A percentile compares a stretch with the other conserved stretches of the same genome.
Conservation (phyloP, 2,888 invertebrate genomes). For the Cantharis flavilabris region DNA sequence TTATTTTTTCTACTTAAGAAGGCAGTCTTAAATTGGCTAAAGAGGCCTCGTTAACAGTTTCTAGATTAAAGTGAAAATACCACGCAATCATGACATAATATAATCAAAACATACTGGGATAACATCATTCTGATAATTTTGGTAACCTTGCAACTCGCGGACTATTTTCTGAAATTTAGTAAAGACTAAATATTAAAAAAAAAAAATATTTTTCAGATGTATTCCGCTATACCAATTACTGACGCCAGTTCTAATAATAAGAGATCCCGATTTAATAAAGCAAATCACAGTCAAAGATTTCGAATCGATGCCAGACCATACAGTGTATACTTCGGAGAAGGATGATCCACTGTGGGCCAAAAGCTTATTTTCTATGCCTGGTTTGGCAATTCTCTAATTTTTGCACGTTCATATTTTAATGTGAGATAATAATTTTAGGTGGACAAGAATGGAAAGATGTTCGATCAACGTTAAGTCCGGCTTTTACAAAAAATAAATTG, state of each 20-base stretch:
- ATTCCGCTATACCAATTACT: background rate
- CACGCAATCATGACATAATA: no score
- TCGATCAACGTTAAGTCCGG: slow-evolving; percentile 33
- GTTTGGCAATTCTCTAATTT: background rate
- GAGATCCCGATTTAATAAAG: background rate
- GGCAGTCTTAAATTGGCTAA: no score
- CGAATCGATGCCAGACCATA: background rate
- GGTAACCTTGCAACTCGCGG: no score
- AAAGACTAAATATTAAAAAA: no score
- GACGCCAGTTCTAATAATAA: background rate
- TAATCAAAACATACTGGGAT: no score
- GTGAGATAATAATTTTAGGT: background rate
- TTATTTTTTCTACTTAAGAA: no score
- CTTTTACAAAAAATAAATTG: slow-evolving; percentile 37
- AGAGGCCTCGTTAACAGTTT: no score
- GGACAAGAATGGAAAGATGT: slow-evolving; percentile 30
- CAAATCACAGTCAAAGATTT: background rate
- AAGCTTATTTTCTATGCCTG: background rate
- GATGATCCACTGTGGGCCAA: background rate
- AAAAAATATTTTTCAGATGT: background rate
- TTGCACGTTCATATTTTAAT: background rate
- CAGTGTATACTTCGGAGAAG: background rate
- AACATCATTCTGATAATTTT: no score
- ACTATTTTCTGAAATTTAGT: no score
- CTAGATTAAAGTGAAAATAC: no score